Evolutionary conservation across 2,797 vertebrate species (phyloP), one percentile per base, ranked within the genome.

Genomic region (Pseudochirops corinnae): DNA sequence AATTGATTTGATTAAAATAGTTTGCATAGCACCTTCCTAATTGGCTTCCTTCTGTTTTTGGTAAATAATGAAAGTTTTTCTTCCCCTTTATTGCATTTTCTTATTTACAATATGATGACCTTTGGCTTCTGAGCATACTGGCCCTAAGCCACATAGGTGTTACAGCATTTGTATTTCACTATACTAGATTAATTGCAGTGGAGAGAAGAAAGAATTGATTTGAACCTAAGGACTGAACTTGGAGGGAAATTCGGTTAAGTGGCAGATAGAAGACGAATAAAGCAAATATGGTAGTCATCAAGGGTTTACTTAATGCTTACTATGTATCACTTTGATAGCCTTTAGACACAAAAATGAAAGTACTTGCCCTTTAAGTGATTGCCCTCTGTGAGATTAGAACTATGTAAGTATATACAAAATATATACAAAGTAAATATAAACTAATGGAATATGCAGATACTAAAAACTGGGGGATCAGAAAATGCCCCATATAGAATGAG

Each of bases 181-280:
- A 46, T 90, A 94, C 60, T 50, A 95, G 92, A 93, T 9, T 93
- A 91, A 91, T 39, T 95, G 46, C 11, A 93, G 91, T 93, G 55
- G 90, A 56, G 90, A 93, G 93, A 46, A 74, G 21, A 52, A 62
- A 1, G 60, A 6, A 13, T 94, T 92, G 92, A 21, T 87, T 90
- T 58, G 53, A 87, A 13, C 13, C 28, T 18, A 91, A 55, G 14
- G 55, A 31, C 74, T 56, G 82, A 92, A 4, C 13, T 33, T 91
- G 60, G 39, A 94, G 82, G 55, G 56, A 91, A 90, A 62, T 74
- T 74, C 14, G 53, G 0, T 33, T 53, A 10, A 39, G 1, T 90
- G 50, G 55, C 90, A 33, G 13, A 55, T n/a, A 93, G 26, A 62
- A 57, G 9, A 91, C 50, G 13, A 62, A 53, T 87, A 39, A 53